Evolutionary conservation across 37 sponge, comb jelly and placozoan genomes (phyloP), one percentile per base, ranked within the genome.

Genomic region (Halichondria panicea): DNA sequence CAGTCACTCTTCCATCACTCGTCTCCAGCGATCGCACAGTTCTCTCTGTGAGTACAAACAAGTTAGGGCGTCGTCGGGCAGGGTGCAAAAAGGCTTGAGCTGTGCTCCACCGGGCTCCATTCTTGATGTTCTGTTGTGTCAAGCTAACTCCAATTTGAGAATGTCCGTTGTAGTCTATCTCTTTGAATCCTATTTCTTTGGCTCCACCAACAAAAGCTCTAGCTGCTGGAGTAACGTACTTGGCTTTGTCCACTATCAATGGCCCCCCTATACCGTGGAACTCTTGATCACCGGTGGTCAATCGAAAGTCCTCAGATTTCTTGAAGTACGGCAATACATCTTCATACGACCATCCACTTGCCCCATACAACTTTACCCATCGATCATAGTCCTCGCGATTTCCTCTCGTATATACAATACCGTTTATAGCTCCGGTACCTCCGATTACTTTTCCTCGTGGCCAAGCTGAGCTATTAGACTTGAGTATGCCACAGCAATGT

Each of bases 291-390:
- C 77, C 83, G 38, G 55, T 61, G 0, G 39, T 31, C 13, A 68
- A 68, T 80, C 64, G 36, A 44, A 74, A 86, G n/a, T 78, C 33
- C 65, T 91, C 93, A 18, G 87, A 71, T 57, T 88, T 91, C 63
- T 82, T 88, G 65, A 95, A 95, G 71, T 95, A 95, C 0, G 96
- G 96, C 3, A 95, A 65, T 31, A 91, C 89, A 40, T 84, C 75
- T 11, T 78, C 73, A 55, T 79, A 95, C 25, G 75, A 46, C 96
- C 96, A 95, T 7, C 92, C 93, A 37, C 78, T 50, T 1, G 93
- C 96, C 25, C 96, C 96, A 55, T 72, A 33, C 41, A 59, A 45
- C 60, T 77, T 52, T 43, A 77, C 80, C 95, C 95, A 95, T 24
- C 75, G 43, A 38, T 91, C 83, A 66, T 91, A 95, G 64, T 95